phyloP scores from a whole-genome alignment of 2,888 invertebrate genomes.

The Gryllus longicercus region DNA sequence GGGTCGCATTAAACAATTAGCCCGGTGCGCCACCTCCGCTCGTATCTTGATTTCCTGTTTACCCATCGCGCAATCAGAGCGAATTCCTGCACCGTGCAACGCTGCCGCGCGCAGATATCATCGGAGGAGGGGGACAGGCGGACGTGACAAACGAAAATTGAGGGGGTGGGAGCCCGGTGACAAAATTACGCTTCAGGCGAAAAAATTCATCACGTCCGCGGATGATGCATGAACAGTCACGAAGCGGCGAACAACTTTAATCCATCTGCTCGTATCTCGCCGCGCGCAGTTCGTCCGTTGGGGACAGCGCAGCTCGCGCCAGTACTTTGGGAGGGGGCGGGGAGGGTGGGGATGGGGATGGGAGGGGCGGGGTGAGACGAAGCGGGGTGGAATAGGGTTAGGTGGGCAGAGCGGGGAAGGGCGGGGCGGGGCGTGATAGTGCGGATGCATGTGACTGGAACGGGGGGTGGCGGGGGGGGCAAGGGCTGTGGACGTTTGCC shows the following conservation, averaged over 20 bases:
- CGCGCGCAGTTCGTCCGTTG: not conserved
- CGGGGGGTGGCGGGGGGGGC: no score
- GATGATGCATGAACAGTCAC: conserved; percentile 17
- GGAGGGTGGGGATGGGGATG: no score
- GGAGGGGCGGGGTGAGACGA: no score
- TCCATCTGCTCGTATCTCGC: not conserved
- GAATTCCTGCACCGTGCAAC: not conserved
- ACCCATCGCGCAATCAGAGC: not conserved
- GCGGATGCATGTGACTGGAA: no score
- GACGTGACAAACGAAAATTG: conserved; percentile 6
- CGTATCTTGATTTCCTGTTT: not conserved
- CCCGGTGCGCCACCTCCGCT: not conserved
- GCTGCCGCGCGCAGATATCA: not conserved
- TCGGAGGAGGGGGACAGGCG: not conserved
- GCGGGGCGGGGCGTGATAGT: no score
- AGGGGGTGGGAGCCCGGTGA: not conserved
- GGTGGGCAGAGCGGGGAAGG: no score
- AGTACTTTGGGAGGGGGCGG: no score
- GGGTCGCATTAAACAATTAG: not conserved
- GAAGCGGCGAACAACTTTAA: not conserved
- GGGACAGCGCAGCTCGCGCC: not conserved
- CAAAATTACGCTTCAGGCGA: not conserved
- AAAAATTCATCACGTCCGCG: not conserved
- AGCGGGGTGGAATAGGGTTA: no score
- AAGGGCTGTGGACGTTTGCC: no score